A percentile compares a stretch with the other conserved stretches of the same genome.
Evolutionary conservation across 2,113 vertebrate genomes (phyloP).

Genomic region (Dipodomys merriami): DNA sequence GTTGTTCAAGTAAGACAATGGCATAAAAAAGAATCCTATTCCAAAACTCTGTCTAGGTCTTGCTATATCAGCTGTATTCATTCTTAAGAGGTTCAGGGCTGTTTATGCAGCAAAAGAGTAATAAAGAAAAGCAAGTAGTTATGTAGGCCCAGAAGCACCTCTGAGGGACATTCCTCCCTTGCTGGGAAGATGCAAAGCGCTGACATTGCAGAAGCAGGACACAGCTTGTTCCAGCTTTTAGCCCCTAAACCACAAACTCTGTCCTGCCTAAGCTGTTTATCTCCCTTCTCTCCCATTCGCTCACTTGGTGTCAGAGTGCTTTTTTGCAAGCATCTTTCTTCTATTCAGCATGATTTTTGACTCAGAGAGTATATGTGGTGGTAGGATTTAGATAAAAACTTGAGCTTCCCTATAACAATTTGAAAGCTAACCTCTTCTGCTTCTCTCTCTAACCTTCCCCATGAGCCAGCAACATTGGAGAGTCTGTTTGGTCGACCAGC

Average conservation of each 20-base stretch:
- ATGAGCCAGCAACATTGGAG: neutral
- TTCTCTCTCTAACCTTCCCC: neutral
- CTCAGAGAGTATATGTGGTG: neutral
- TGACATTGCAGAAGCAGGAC: slow-evolving; percentile 57
- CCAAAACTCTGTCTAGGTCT: neutral
- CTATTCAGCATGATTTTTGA: neutral
- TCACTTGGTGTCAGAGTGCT: neutral
- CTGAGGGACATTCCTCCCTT: neutral
- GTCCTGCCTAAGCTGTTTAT: slow-evolving; percentile 54
- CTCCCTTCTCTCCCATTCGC: too few relatives aligned
- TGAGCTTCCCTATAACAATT: neutral
- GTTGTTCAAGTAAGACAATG: neutral
- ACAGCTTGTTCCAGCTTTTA: slow-evolving; percentile 25
- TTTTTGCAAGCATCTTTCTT: slow-evolving; percentile 44
- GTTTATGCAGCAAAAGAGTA: neutral
- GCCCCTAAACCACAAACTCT: slow-evolving; percentile 2
- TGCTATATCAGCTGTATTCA: neutral
- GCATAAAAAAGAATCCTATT: neutral
- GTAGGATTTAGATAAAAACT: slow-evolving; percentile 25
- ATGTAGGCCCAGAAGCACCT: neutral
- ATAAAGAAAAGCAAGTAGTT: neutral
- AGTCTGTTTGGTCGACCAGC: neutral
- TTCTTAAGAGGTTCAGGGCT: neutral
- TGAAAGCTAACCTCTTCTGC: neutral
- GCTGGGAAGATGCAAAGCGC: neutral